These are phyloP conservation scores for Ceraclea dissimilis DNA, from an alignment of 2,888 invertebrate genomes.

Conservation along the genomic window DNA sequence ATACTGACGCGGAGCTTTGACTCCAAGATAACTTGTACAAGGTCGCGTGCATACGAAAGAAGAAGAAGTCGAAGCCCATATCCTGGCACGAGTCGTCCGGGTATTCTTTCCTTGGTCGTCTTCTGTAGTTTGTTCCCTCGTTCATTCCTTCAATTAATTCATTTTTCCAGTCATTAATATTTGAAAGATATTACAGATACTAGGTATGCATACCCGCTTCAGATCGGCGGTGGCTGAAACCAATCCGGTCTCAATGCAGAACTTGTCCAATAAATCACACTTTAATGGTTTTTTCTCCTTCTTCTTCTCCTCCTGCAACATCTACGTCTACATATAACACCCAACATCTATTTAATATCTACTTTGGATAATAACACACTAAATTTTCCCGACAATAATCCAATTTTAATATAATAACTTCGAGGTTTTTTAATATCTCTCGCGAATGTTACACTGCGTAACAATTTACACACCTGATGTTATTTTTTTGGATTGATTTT, in stretches of 20 bases:
- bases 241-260: background rate
- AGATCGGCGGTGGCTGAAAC: background rate
- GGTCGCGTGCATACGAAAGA: too few species aligned
- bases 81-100: too few species aligned
- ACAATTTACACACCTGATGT: background rate
- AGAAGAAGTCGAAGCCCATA: too few species aligned
- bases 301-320: background rate
- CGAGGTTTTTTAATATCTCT: constrained; percentile 6
- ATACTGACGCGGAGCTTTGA: too few species aligned
- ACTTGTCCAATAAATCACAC: constrained; percentile 10
- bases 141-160: too few species aligned
- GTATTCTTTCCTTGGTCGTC: too few species aligned
- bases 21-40: too few species aligned
- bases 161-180: too few species aligned
- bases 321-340: background rate
- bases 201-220: too few species aligned
- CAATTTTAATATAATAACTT: constrained; percentile 14
- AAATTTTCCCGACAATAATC: constrained; percentile 10
- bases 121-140: too few species aligned
- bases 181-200: too few species aligned
- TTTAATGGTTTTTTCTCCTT: constrained; percentile 8
- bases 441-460: background rate
- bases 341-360: background rate
- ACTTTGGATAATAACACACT: constrained; percentile 14
- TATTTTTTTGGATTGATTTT: too few species aligned